phyloP scores from a whole-genome alignment of 37 sponge, comb jelly and placozoan genomes.

The Petrosia ficiformis region DNA sequence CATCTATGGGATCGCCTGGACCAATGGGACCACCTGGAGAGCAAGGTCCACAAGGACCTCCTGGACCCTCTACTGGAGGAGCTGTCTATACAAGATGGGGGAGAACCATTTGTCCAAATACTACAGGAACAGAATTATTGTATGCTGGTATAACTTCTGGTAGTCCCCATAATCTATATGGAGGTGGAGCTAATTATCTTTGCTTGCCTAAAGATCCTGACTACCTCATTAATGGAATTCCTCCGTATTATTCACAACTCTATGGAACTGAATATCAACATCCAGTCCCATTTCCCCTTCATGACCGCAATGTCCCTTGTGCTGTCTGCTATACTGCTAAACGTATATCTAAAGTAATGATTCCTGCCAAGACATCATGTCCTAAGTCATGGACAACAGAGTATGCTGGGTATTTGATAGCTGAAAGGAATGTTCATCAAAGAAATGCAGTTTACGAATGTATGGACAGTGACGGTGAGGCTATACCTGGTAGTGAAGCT shows the following conservation, averaged over 20 bases:
- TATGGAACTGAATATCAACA: conserved; percentile 45
- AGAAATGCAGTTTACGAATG: too few relatives aligned
- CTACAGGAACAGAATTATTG: too few relatives aligned
- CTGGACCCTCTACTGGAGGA: conserved; percentile 27
- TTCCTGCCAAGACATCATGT: conserved; percentile 42
- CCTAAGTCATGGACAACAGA: conserved; percentile 33
- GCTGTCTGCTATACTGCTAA: conserved; percentile 35
- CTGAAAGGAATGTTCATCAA: background rate
- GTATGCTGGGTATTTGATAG: conserved; percentile 42
- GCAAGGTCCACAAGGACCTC: conserved; percentile 14
- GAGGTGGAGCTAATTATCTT: conserved; percentile 49
- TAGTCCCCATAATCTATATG: too few relatives aligned
- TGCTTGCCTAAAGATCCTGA: conserved; percentile 59
- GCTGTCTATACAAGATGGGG: too few relatives aligned
- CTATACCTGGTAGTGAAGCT: too few relatives aligned
- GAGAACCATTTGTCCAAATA: conserved; percentile 50
- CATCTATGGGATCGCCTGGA: too few relatives aligned
- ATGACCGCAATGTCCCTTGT: conserved; percentile 33
- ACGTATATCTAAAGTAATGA: conserved; percentile 9
- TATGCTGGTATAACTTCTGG: conserved; percentile 21
- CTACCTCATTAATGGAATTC: conserved; percentile 17
- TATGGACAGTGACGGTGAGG: too few relatives aligned
- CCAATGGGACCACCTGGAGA: background rate
- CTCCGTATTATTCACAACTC: background rate
- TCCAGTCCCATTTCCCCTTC: background rate